Evolutionary conservation across 2,888 invertebrate genomes (phyloP).

Genomic region (Abrostola tripartita): DNA sequence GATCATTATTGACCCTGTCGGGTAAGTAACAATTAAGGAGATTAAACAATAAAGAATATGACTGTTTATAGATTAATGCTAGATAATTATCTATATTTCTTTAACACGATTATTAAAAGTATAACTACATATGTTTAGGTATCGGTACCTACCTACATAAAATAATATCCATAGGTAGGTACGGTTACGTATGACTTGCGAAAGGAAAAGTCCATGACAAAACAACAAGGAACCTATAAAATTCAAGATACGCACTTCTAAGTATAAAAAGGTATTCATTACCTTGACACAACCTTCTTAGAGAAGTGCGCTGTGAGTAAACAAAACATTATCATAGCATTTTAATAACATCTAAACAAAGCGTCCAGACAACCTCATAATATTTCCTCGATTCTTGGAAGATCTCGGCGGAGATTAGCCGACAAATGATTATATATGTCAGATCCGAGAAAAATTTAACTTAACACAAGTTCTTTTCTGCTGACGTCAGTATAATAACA

Average conservation of each 20-base stretch:
- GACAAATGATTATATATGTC: constrained; percentile 49
- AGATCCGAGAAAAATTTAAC: constrained; percentile 37
- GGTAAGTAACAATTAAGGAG: too few relatives aligned
- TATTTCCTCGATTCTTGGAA: constrained; percentile 59
- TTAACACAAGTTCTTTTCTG: constrained; percentile 37
- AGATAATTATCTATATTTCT: too few relatives aligned
- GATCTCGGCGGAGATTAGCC: constrained; percentile 46
- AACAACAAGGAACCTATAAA: constrained; percentile 30
- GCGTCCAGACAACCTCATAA: constrained; percentile 35
- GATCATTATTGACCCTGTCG: too few relatives aligned
- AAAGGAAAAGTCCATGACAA: constrained; percentile 14
- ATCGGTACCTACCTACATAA: too few relatives aligned
- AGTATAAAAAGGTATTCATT: constrained; percentile 21
- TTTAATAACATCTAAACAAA: constrained; percentile 46
- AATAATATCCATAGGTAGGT: too few relatives aligned
- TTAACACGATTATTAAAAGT: too few relatives aligned
- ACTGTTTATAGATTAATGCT: too few relatives aligned
- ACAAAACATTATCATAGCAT: constrained; percentile 45
- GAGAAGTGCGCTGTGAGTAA: constrained; percentile 42
- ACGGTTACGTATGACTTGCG: neutral
- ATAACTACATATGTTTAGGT: too few relatives aligned
- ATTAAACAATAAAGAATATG: too few relatives aligned
- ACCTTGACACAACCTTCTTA: constrained; percentile 33
- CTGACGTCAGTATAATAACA: constrained; percentile 47
- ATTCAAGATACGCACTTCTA: constrained; percentile 10